These are phyloP conservation scores for Drosophila neotestacea DNA, from an alignment of 2,888 invertebrate genomes.

Conservation along the genomic window DNA sequence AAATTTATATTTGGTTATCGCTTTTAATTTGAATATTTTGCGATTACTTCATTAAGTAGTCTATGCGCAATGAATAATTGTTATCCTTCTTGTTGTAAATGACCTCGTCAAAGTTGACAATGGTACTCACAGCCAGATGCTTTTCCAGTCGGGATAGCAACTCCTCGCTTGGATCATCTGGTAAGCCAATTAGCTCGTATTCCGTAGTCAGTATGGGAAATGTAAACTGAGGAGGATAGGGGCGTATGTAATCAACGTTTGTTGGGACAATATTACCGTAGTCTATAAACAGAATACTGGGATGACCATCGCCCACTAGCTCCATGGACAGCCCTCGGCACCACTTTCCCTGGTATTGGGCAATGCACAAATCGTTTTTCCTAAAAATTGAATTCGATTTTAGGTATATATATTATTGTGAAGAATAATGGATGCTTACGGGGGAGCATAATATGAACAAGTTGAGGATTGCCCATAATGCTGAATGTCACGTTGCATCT, in stretches of 20 bases:
- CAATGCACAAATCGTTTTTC: conserved; percentile 79
- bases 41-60: conserved; percentile 19
- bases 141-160: conserved; percentile 36
- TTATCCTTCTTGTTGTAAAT: conserved; percentile 33
- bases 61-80: conserved; percentile 50
- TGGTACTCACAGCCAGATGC: conserved; percentile 31
- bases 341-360: conserved; percentile 81
- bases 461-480: conserved; percentile 68
- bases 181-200: conserved; percentile 73
- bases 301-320: conserved; percentile 83
- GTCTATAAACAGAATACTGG: conserved; percentile 83
- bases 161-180: conserved; percentile 14
- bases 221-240: conserved; percentile 82
- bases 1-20: background rate
- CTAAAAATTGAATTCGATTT: conserved; percentile 47
- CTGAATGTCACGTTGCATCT: conserved; percentile 78
- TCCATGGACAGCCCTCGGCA: conserved; percentile 83
- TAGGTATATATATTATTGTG: too few species aligned
- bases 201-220: conserved; percentile 79
- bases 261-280: conserved; percentile 81
- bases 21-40: background rate
- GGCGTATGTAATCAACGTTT: conserved; percentile 76
- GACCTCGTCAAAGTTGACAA: conserved; percentile 51
- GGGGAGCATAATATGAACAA: conserved; percentile 68
- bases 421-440: conserved; percentile 58